Percentiles rank a stretch among this genome's conserved stretches.
phyloP scores from a whole-genome alignment of 2,113 vertebrate genomes.

The Hypanus sabinus region DNA sequence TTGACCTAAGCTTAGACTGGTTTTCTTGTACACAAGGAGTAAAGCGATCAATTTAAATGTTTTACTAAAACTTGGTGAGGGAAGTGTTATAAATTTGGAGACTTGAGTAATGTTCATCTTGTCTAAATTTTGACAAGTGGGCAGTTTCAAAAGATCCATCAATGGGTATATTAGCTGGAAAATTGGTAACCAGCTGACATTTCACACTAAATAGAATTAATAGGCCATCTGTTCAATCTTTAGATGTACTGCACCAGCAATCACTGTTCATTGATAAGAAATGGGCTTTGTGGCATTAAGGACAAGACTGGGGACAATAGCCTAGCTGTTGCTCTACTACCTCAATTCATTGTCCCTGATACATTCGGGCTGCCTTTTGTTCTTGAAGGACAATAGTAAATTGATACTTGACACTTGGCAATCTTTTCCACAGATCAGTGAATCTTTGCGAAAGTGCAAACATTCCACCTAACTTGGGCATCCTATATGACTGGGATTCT shows the following conservation, averaged over 20 bases:
- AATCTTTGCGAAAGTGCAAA: not conserved
- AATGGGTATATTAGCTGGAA: not conserved
- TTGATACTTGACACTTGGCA: not conserved
- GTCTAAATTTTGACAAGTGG: not conserved
- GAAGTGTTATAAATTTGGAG: not conserved
- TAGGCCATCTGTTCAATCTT: not conserved
- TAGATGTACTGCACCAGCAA: not conserved
- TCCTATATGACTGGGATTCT: not conserved
- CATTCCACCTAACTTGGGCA: not conserved
- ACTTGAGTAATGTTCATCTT: not conserved
- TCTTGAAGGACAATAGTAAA: not conserved
- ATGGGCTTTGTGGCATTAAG: not conserved
- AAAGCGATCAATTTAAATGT: not conserved
- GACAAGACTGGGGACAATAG: not conserved
- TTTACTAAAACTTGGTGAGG: not conserved
- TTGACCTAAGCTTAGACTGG: not conserved
- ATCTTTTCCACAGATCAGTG: not conserved
- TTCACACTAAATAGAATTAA: not conserved
- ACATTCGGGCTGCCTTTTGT: not conserved
- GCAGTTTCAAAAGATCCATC: not conserved
- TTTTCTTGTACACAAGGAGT: not conserved
- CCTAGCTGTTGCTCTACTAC: not conserved
- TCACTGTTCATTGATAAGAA: not conserved
- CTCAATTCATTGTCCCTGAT: not conserved
- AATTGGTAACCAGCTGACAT: not conserved